Percentiles rank a stretch among this genome's conserved stretches.
These are phyloP conservation scores for Muntiacus muntjak DNA, from an alignment of 2,113 vertebrate species.

Conservation along the genomic window DNA sequence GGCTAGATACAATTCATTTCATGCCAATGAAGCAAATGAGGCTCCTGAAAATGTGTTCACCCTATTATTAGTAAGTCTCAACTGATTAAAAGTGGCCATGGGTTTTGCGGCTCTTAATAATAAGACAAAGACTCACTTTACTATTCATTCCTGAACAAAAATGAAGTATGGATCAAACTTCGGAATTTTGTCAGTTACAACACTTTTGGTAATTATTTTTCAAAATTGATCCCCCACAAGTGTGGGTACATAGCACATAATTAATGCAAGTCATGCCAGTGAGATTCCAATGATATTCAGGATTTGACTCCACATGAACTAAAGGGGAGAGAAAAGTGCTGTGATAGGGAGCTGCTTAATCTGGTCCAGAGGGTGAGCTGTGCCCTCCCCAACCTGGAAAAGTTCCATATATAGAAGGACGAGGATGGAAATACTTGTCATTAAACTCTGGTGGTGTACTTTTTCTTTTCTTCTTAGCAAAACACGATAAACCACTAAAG, in stretches of 20 bases:
- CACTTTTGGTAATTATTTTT: neutral
- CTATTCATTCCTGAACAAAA: conserved; percentile 20
- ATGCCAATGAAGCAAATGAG: neutral
- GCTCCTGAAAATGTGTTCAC: neutral
- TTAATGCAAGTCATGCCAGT: neutral
- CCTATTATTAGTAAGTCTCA: neutral
- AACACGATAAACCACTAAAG: neutral
- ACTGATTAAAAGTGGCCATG: neutral
- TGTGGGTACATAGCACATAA: neutral
- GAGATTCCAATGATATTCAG: neutral
- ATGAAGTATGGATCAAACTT: neutral
- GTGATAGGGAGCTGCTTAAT: neutral
- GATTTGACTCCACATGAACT: neutral
- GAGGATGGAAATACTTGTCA: neutral
- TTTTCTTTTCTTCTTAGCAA: neutral
- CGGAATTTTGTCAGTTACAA: neutral
- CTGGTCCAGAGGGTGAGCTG: neutral
- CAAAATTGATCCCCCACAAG: neutral
- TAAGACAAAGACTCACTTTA: neutral
- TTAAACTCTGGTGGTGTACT: neutral
- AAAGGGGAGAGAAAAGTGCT: neutral
- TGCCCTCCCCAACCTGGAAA: neutral
- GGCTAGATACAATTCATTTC: neutral
- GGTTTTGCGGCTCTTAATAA: neutral
- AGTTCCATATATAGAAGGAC: neutral